Percentiles rank a stretch among this genome's conserved stretches.
These are phyloP conservation scores for Heliconius aoede DNA, from an alignment of 2,888 invertebrate species.

Conservation along the genomic window DNA sequence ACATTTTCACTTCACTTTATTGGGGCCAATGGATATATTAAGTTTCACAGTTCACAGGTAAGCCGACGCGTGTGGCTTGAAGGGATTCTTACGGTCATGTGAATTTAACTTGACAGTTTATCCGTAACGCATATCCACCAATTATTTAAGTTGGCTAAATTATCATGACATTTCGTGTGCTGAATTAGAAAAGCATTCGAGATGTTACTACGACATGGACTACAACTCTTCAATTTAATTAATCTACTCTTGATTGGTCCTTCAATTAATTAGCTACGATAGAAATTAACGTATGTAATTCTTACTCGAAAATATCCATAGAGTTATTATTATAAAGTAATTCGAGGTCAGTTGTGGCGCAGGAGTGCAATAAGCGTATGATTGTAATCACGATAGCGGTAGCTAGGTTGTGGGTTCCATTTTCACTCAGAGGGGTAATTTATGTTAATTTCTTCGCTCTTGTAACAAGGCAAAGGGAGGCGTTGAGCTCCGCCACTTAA, in stretches of 20 bases:
- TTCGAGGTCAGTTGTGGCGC: too few relatives aligned
- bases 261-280: slow-evolving; percentile 23
- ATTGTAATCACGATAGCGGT: too few relatives aligned
- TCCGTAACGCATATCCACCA: slow-evolving; percentile 32
- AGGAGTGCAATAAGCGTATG: too few relatives aligned
- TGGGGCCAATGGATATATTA: slow-evolving; percentile 41
- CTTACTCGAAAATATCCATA: background rate
- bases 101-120: slow-evolving; percentile 54
- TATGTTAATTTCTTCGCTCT: background rate
- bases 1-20: slow-evolving; percentile 46
- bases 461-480: background rate
- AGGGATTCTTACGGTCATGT: slow-evolving; percentile 67
- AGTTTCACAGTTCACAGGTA: slow-evolving; percentile 45
- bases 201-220: background rate
- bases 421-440: background rate
- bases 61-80: slow-evolving; percentile 66
- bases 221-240: background rate
- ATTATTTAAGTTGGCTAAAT: slow-evolving; percentile 22
- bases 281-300: background rate
- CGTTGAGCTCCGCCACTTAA: background rate
- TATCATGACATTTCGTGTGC: background rate
- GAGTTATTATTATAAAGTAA: too few relatives aligned
- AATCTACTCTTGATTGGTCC: slow-evolving; percentile 22
- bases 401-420: background rate
- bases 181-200: background rate